Conservation (phyloP, 35 echinoderm and acorn worm species). For the Ophioderma brevispina region DNA sequence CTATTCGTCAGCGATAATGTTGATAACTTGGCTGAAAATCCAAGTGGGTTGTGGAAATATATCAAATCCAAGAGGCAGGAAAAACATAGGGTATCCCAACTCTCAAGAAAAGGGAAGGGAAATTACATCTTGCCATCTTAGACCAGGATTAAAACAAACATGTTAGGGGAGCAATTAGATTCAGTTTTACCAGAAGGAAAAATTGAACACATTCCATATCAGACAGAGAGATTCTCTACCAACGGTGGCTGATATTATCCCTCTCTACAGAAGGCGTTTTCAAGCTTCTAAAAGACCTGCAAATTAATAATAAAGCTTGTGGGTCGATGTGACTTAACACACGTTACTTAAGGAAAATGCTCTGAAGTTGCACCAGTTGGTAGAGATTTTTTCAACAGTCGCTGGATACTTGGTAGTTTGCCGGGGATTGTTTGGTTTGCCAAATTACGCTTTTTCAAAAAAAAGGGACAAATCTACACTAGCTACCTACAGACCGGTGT, state of each 20-base stretch:
- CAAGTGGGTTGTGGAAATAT: constrained; percentile 23
- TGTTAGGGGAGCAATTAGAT: not conserved
- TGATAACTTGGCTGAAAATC: constrained; percentile 20
- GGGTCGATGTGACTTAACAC: constrained; percentile 14
- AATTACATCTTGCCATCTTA: not conserved
- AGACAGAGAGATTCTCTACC: not conserved
- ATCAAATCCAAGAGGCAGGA: not conserved
- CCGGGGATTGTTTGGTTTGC: constrained; percentile 2
- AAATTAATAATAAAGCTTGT: constrained; percentile 15
- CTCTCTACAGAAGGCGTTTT: not conserved
- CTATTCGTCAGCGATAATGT: not conserved
- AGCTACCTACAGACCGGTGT: constrained; percentile 24
- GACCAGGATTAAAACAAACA: not conserved
- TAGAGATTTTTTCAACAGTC: not conserved
- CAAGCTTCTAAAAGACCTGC: constrained; percentile 24
- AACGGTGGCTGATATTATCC: not conserved
- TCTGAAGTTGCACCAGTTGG: constrained; percentile 16
- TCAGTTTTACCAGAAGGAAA: constrained; percentile 29
- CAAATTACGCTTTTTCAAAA: not conserved
- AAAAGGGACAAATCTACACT: not conserved
- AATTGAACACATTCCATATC: not conserved
- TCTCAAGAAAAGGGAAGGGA: not conserved
- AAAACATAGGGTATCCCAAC: constrained; percentile 5
- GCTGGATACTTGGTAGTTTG: not conserved
- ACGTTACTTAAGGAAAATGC: constrained; percentile 21